A percentile compares a stretch with the other conserved stretches of the same genome.
Conservation (phyloP, 1,140 invertebrate species). For the Lycorma delicatula region DNA sequence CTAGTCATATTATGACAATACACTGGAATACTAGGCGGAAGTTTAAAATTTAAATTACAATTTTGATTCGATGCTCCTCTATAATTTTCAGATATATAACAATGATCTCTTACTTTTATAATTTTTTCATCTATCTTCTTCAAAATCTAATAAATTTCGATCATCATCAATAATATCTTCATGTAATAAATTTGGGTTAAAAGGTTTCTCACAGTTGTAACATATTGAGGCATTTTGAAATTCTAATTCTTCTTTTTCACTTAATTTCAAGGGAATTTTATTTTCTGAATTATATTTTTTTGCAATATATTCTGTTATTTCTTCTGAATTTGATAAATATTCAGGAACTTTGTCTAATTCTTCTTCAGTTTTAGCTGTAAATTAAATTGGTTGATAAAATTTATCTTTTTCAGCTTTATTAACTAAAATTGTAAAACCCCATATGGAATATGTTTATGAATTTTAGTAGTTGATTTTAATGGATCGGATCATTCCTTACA, state of each 20-base stretch:
- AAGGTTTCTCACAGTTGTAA: too few species aligned
- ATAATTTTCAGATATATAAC: neutral
- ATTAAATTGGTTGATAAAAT: neutral
- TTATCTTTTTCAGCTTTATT: neutral
- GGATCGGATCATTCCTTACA: neutral
- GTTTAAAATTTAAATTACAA: neutral
- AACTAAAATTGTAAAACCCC: neutral
- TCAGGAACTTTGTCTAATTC: neutral
- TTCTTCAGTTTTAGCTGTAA: neutral
- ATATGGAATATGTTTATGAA: neutral
- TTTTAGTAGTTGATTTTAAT: neutral
- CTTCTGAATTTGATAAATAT: neutral
- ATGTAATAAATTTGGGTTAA: too few species aligned
- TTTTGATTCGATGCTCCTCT: neutral
- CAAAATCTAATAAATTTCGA: too few species aligned
- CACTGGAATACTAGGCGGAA: conserved; percentile 1
- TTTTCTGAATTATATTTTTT: conserved; percentile 2
- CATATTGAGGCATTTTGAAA: too few species aligned
- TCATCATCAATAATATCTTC: too few species aligned
- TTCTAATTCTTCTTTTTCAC: neutral
- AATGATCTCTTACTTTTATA: too few species aligned
- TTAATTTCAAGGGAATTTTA: neutral
- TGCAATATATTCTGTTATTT: neutral
- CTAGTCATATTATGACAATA: neutral
- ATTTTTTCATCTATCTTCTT: too few species aligned